A percentile compares a stretch with the other conserved stretches of the same genome.
Evolutionary conservation across 2,888 invertebrate genomes (phyloP).

Genomic region (Drosophila bunnanda): DNA sequence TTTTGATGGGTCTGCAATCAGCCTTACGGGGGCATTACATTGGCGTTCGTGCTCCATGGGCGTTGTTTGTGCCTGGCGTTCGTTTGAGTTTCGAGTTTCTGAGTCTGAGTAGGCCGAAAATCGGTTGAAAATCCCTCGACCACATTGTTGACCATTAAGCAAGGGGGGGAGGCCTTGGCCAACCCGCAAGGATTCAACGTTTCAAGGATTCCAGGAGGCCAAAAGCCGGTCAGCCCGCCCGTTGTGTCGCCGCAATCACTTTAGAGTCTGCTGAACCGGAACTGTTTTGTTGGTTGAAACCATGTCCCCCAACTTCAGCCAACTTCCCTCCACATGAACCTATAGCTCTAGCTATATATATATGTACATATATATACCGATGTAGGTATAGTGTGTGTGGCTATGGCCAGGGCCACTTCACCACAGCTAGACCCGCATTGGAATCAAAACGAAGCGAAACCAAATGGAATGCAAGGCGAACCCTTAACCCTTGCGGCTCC

Average conservation of each 20-base stretch:
- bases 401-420: background rate
- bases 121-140: slow-evolving; percentile 18
- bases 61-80: slow-evolving; percentile 1
- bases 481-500: slow-evolving; percentile 16
- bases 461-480: slow-evolving; percentile 16
- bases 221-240: slow-evolving; percentile 13
- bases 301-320: background rate
- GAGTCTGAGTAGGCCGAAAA: slow-evolving; percentile 30
- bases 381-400: background rate
- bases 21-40: slow-evolving; percentile 20
- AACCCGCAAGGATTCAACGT: background rate
- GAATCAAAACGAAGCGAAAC: slow-evolving; percentile 21
- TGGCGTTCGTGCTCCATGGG: slow-evolving; percentile 5
- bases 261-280: slow-evolving; percentile 71
- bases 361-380: background rate
- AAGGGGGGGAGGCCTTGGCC: slow-evolving; percentile 2
- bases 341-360: background rate
- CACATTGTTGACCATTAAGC: slow-evolving; percentile 35
- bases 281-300: slow-evolving; percentile 48
- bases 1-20: slow-evolving; percentile 37
- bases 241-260: slow-evolving; percentile 59
- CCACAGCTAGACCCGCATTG: slow-evolving; percentile 21
- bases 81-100: background rate
- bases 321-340: background rate
- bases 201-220: slow-evolving; percentile 7